A percentile compares a stretch with the other conserved stretches of the same genome.
phyloP scores from a whole-genome alignment of 2,888 invertebrate genomes.

The Malthinus flaveolus region DNA sequence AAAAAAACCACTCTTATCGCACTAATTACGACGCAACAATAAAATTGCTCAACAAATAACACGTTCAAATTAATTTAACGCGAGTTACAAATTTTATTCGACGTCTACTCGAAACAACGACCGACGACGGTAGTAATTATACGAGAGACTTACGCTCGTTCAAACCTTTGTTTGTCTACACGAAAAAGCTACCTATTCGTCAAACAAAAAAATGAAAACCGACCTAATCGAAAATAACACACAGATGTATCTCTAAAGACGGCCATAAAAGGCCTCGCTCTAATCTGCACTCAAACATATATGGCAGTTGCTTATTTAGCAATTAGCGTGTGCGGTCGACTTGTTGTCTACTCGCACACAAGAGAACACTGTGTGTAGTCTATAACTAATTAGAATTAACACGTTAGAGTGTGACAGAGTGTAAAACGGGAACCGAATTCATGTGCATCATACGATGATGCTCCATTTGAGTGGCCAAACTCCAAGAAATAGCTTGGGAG shows the following conservation, averaged over 20 bases:
- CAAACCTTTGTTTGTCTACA: too few species aligned
- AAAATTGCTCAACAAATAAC: too few species aligned
- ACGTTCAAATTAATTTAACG: too few species aligned
- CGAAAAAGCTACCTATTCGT: slow-evolving; percentile 7
- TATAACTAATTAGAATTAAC: slow-evolving; percentile 31
- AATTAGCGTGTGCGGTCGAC: slow-evolving; percentile 18
- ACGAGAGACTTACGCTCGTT: neutral
- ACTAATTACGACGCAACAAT: too few species aligned
- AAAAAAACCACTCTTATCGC: too few species aligned
- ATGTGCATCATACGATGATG: slow-evolving; percentile 50
- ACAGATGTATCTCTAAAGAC: slow-evolving; percentile 23
- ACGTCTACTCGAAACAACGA: too few species aligned
- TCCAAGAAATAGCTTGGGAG: slow-evolving; percentile 55
- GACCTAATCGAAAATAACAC: slow-evolving; percentile 20
- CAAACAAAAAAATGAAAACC: slow-evolving; percentile 14
- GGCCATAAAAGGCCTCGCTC: slow-evolving; percentile 24
- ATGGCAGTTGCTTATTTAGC: slow-evolving; percentile 47
- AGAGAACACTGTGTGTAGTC: slow-evolving; percentile 34
- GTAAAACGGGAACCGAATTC: slow-evolving; percentile 47
- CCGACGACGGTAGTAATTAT: slow-evolving; percentile 12
- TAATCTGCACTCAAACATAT: slow-evolving; percentile 53
- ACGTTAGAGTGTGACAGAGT: slow-evolving; percentile 49
- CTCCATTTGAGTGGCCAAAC: slow-evolving; percentile 55
- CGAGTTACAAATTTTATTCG: too few species aligned
- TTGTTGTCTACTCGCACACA: slow-evolving; percentile 15